Conservation (phyloP, 2,797 vertebrate genomes). For the Chaetodon trifasciatus region DNA sequence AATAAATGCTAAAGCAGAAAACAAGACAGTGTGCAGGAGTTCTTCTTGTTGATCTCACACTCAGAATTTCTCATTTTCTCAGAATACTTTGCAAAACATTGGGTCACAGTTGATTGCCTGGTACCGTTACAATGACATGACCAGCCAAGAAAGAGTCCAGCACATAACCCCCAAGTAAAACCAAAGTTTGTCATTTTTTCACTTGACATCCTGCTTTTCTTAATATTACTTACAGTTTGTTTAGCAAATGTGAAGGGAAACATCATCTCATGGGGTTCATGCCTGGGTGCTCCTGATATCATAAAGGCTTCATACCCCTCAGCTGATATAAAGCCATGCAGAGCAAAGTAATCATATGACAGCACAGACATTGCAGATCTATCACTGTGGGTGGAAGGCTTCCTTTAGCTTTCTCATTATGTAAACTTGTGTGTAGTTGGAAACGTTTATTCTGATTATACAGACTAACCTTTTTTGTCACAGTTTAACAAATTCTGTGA, state of each 20-base stretch:
- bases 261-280: conserved; percentile 1
- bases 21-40: no score
- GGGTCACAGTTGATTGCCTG: not conserved
- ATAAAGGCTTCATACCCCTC: conserved; percentile 5
- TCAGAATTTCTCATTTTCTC: no score
- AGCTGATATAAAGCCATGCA: not conserved
- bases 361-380: not conserved
- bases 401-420: not conserved
- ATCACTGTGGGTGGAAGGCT: conserved; percentile 5
- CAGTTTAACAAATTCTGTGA: not conserved
- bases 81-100: no score
- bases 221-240: not conserved
- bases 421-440: not conserved
- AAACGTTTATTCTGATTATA: not conserved
- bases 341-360: conserved; percentile 11
- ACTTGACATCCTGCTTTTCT: no score
- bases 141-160: not conserved
- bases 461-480: not conserved
- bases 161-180: not conserved
- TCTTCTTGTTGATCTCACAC: no score
- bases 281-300: conserved; percentile 11
- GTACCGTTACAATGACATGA: not conserved
- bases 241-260: not conserved
- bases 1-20: no score
- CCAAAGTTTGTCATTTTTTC: not conserved